Evolutionary conservation across 2,888 invertebrate species (phyloP).

Genomic region (Netelia melanura): DNA sequence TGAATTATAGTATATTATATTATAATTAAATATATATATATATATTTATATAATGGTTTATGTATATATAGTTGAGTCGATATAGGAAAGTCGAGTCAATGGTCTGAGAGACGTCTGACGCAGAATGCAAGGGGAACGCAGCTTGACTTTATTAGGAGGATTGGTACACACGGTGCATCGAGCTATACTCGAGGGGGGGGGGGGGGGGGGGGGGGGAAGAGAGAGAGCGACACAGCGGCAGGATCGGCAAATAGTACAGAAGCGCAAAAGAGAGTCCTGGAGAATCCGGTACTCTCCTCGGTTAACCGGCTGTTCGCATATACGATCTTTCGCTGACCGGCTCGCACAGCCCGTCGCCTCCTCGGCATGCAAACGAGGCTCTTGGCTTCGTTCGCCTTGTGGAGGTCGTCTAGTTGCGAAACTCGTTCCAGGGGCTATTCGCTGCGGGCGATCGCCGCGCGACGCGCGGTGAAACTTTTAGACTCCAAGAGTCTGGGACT

Average conservation of each 20-base stretch:
- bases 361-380: constrained; percentile 73
- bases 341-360: constrained; percentile 33
- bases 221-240: constrained; percentile 4
- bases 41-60: background rate
- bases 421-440: constrained; percentile 77
- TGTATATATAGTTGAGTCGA: constrained; percentile 6
- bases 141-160: constrained; percentile 77
- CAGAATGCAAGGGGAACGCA: constrained; percentile 4
- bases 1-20: too few relatives aligned
- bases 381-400: constrained; percentile 71
- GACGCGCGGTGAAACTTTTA: constrained; percentile 21
- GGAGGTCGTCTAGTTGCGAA: constrained; percentile 81
- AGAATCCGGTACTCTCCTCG: constrained; percentile 46
- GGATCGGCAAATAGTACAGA: constrained; percentile 1
- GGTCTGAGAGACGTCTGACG: constrained; percentile 41
- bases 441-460: constrained; percentile 60
- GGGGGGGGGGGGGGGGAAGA: background rate
- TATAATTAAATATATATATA: too few relatives aligned
- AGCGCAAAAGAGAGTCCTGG: constrained; percentile 29
- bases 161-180: constrained; percentile 51
- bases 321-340: constrained; percentile 22
- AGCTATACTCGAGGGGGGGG: background rate
- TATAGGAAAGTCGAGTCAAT: constrained; percentile 56
- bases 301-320: constrained; percentile 18
- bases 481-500: background rate